A percentile compares a stretch with the other conserved stretches of the same genome.
Conservation (phyloP, 2,888 invertebrate genomes). For the Habrosyne pyritoides region DNA sequence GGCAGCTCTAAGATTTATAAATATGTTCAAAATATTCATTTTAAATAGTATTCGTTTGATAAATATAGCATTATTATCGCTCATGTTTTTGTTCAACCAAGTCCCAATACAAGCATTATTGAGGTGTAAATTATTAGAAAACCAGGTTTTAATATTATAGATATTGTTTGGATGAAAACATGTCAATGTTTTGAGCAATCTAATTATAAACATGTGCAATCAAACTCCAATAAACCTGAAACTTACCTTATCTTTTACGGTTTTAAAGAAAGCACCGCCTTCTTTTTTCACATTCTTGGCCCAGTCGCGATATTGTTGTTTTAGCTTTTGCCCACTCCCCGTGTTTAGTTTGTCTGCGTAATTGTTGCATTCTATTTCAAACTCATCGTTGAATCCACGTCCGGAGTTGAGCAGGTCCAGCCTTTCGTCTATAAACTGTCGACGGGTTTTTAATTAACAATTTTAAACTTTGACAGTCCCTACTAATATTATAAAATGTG, state of each 20-base stretch:
- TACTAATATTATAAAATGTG: too few relatives aligned
- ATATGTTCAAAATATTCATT: too few relatives aligned
- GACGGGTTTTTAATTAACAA: constrained; percentile 21
- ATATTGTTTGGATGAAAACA: too few relatives aligned
- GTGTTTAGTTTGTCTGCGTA: constrained; percentile 83
- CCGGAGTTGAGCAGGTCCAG: constrained; percentile 96
- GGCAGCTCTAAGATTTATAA: too few relatives aligned
- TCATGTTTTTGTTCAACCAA: too few relatives aligned
- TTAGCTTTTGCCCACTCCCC: constrained; percentile 75
- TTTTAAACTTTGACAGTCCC: background rate
- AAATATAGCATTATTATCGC: too few relatives aligned
- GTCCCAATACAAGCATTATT: too few relatives aligned
- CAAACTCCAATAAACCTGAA: background rate
- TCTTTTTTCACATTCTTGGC: constrained; percentile 90
- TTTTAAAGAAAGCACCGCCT: constrained; percentile 92
- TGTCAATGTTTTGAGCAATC: background rate
- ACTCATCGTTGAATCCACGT: constrained; percentile 96
- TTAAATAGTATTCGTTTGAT: too few relatives aligned
- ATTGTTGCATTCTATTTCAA: constrained; percentile 90
- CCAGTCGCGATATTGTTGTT: constrained; percentile 88
- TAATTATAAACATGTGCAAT: background rate
- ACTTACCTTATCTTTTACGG: constrained; percentile 92
- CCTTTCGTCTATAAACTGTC: constrained; percentile 96
- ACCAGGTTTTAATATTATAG: too few relatives aligned
- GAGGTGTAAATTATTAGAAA: too few relatives aligned